Base-by-base conservation (phyloP, 2,797 vertebrate genomes). In the Xenopus petersii region DNA sequence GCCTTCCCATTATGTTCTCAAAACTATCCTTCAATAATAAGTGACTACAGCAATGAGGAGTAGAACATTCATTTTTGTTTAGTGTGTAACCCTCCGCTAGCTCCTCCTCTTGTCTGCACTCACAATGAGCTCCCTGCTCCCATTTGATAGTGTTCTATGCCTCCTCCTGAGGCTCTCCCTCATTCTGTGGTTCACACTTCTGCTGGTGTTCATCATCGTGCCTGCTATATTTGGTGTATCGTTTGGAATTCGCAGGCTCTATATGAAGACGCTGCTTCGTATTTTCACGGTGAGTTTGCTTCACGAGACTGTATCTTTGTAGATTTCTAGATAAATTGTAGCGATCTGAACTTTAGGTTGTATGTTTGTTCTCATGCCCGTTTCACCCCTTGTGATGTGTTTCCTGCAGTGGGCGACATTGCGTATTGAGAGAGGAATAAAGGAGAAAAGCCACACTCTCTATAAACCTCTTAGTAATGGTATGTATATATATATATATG, bases 201-300 rank as follows among this genome's bases (percentile, higher is more conserved):
- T 99, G 2, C 93, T 99, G 47, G 95, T 99, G 79, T 99, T 99
- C 87, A 98, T 99, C 75, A 95, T 99, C 0, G 95, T 98, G 80
- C 98, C 98, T 12, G 98, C 98, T 73, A 93, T 98, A 81, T 96
- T 98, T 6, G 96, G 96, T 21, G 93, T 99, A 72, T 99, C 98
- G 55, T 97, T 99, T 62, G 98, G 98, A 75, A 98, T 99, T 81
- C 93, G 96, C 12, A 94, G 89, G 65, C 89, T 99, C 71, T 99
- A 98, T 87, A 99, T 99, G 98, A 98, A 97, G 87, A 93, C 91
- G 0, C 82, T 99, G 75, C 82, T 99, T 33, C 97, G 96, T 84
- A 86, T 99, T 78, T 99, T 99, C 86, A 92, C 95, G 95, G 97
- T 98, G 73, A 89, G 91, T 86, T 21, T 21, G 21, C 21, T 21